Base-by-base conservation (phyloP, 2,888 invertebrate genomes). In the Lithophane semibrunnea region DNA sequence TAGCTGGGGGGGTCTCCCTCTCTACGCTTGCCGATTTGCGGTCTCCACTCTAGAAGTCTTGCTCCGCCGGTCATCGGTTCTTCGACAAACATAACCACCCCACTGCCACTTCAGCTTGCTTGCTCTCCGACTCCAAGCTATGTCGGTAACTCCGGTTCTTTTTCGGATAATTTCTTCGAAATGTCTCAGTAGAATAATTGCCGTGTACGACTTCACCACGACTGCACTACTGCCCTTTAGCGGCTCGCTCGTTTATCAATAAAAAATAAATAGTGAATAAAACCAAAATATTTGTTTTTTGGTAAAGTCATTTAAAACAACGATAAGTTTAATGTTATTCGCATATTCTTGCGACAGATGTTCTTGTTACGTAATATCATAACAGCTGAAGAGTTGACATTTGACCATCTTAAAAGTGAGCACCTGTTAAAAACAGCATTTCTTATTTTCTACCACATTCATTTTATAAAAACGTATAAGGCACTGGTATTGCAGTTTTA, bases 321-420 rank as follows among this genome's bases (percentile, higher is more conserved):
- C 18, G 1, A 9, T 29, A 21, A 47, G 3, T 63, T 49, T 47
- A 65, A 80, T 52, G 49, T 52, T 52, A 73, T 69, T 56, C 13
- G 24, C 42, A 56, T 49, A 73, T 60, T 70, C 68, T 49, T 13
- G 24, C 63, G 54, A 71, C 82, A 72, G 76, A 68, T 85, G 82
- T 85, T 60, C 5, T 58, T 69, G 7, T 85, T 72, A 66, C 64
- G 12, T 68, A 61, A 75, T n/a, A 56, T 61, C 56, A 12, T 65
- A 72, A 75, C 37, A 61, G 47, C 10, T 64, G 21, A 54, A 49
- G 9, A 68, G n/a, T 72, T 82, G 75, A 71, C 76, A 85, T 85
- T 81, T 82, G 63, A 74, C 21, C 42, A 54, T 61, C 7, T 49
- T 64, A 58, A 54, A 63, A 29, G 1, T 52, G 1, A 42, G 12